Evolutionary conservation across 2,888 invertebrate genomes (phyloP).

Genomic region (Apodemia zela): DNA sequence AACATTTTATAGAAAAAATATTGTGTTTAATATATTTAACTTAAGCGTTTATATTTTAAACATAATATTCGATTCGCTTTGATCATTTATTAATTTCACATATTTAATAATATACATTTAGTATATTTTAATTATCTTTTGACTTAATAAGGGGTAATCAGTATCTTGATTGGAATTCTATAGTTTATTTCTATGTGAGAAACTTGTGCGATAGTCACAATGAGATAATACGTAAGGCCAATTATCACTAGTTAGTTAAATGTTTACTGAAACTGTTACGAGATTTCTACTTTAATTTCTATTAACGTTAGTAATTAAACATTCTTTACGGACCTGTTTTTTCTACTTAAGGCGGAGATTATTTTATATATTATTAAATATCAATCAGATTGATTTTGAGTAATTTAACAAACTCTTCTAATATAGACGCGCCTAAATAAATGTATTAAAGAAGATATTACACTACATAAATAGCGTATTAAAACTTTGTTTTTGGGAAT

Average conservation of each 20-base stretch:
- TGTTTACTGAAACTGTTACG: background rate
- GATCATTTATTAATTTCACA: background rate
- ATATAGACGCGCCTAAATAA: too few relatives aligned
- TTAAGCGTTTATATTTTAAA: too few relatives aligned
- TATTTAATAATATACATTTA: background rate
- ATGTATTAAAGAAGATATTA: too few relatives aligned
- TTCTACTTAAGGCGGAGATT: too few relatives aligned
- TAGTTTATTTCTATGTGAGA: background rate
- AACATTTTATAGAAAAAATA: background rate
- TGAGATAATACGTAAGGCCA: background rate
- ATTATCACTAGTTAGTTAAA: constrained; percentile 1
- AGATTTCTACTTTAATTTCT: background rate
- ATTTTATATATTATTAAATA: too few relatives aligned
- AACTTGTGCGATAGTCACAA: background rate
- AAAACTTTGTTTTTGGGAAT: too few relatives aligned
- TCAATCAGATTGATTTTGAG: too few relatives aligned
- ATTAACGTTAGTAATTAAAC: background rate
- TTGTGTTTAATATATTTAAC: background rate
- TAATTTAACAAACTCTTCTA: too few relatives aligned
- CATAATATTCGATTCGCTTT: background rate
- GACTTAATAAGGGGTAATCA: background rate
- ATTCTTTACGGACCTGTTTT: too few relatives aligned
- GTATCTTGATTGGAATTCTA: too few relatives aligned
- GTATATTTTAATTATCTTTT: background rate
- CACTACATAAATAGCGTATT: too few relatives aligned